These are phyloP conservation scores for Emydoidea blandingii DNA, from an alignment of 2,797 vertebrate genomes.

Conservation along the genomic window DNA sequence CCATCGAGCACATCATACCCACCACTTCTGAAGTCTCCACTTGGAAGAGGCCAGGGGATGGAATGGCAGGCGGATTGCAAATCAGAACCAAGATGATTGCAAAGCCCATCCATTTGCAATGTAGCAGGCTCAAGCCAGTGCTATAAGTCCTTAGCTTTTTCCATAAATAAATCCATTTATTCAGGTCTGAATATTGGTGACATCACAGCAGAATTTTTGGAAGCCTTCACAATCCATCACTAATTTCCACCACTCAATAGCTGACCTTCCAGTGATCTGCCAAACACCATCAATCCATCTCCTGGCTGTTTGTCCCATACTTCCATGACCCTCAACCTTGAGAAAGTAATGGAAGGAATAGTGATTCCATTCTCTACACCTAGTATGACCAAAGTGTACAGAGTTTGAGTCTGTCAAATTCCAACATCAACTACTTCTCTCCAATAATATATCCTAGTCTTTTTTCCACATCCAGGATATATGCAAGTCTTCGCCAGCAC, in stretches of 20 bases:
- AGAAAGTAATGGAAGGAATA: background rate
- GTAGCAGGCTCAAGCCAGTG: background rate
- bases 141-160: background rate
- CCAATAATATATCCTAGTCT: background rate
- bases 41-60: background rate
- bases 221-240: background rate
- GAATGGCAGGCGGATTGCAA: background rate
- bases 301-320: background rate
- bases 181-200: too few species aligned
- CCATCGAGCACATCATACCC: fast-evolving
- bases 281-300: background rate
- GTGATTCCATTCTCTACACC: background rate
- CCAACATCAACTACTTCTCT: background rate
- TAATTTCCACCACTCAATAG: background rate
- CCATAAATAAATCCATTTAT: background rate
- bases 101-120: background rate
- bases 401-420: background rate
- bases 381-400: background rate
- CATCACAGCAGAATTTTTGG: too few species aligned
- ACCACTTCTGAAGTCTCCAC: background rate
- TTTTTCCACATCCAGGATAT: background rate
- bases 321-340: background rate
- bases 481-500: background rate
- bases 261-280: background rate
- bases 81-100: background rate